phyloP scores from a whole-genome alignment of 2,113 vertebrate species.

The Rousettus leschenaultii region DNA sequence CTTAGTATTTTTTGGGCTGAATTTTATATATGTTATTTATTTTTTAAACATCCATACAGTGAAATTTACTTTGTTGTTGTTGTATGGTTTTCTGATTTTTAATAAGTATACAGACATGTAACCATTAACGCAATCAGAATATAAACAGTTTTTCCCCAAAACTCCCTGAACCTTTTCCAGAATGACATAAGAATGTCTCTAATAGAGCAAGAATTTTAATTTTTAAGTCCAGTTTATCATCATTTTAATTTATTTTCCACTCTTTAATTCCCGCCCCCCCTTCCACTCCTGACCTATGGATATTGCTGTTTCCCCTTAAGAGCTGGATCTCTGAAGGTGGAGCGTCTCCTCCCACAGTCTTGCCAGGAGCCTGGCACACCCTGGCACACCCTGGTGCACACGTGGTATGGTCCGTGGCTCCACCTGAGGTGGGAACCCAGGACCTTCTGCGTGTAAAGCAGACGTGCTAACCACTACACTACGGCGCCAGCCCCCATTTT shows the following conservation, averaged over 20 bases:
- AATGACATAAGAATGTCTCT: background rate
- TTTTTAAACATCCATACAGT: background rate
- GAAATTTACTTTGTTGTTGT: background rate
- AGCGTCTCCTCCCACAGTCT: no score
- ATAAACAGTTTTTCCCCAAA: background rate
- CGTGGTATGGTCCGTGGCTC: no score
- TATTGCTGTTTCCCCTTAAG: no score
- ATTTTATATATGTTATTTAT: background rate
- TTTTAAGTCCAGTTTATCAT: background rate
- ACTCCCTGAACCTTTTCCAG: background rate
- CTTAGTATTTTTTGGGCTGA: background rate
- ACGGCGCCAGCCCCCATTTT: background rate
- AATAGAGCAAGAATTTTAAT: background rate
- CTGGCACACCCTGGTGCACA: no score
- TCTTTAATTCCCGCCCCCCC: no score
- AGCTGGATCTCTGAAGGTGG: no score
- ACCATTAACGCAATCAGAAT: background rate
- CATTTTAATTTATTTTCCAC: background rate
- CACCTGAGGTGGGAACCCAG: no score
- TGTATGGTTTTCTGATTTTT: conserved; percentile 17
- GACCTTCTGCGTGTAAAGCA: no score
- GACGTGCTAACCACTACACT: no score
- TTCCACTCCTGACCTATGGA: no score
- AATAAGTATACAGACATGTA: background rate
- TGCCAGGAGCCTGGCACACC: no score